Evolutionary conservation across 2,797 vertebrate species (phyloP).

Genomic region (Gadopsis marmoratus): DNA sequence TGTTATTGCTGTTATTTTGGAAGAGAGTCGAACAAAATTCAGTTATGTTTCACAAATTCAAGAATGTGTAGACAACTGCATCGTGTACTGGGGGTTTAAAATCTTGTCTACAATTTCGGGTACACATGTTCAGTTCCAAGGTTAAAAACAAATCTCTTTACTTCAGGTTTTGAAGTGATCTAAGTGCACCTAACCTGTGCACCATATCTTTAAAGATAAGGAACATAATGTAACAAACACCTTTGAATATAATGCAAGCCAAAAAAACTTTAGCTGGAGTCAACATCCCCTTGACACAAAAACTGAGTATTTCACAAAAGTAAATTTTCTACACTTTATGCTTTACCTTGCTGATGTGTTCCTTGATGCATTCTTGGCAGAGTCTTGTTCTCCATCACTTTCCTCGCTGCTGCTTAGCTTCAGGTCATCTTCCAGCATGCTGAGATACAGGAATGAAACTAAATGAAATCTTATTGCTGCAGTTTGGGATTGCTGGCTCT

Average conservation of each 20-base stretch:
- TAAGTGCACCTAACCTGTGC: too few species aligned
- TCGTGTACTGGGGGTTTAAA: neutral
- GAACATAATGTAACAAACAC: neutral
- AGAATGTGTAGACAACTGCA: neutral
- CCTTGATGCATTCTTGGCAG: constrained; percentile 93
- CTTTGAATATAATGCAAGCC: neutral
- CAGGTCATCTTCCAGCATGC: constrained; percentile 96
- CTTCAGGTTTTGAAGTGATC: neutral
- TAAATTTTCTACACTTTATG: neutral
- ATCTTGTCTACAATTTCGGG: neutral
- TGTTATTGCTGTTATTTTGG: constrained; percentile 87
- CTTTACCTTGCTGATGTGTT: constrained; percentile 94
- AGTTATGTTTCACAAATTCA: neutral
- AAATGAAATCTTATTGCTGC: constrained; percentile 27
- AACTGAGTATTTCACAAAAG: neutral
- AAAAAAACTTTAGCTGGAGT: neutral
- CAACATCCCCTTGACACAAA: neutral
- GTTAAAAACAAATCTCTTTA: neutral
- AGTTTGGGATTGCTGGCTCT: neutral
- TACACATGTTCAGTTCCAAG: neutral
- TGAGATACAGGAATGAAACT: constrained; percentile 66
- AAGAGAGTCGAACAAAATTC: neutral
- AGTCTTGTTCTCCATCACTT: constrained; percentile 96
- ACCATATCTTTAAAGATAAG: neutral
- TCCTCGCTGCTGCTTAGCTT: constrained; percentile 99